Percentiles rank a stretch among this genome's conserved stretches.
Evolutionary conservation across 2,888 invertebrate species (phyloP).

Genomic region (Caenorhabditis sp.): DNA sequence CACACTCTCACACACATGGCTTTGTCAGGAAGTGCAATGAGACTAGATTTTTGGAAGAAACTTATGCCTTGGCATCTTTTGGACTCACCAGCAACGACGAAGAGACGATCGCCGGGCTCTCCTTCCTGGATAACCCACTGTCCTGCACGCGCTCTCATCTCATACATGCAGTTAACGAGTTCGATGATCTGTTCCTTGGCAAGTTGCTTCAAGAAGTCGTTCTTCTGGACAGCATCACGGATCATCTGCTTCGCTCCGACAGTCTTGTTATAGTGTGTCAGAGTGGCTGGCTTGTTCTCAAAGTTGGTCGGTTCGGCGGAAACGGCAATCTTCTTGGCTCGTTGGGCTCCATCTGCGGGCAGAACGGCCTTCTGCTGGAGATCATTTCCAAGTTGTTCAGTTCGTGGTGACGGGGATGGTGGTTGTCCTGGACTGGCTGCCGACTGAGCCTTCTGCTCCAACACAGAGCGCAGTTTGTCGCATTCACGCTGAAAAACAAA

Average conservation of each 20-base stretch:
- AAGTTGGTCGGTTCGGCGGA: slow-evolving; percentile 84
- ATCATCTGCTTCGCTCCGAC: slow-evolving; percentile 85
- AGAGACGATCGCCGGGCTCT: slow-evolving; percentile 89
- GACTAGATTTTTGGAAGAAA: too few relatives aligned
- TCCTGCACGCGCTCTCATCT: slow-evolving; percentile 84
- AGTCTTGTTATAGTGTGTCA: slow-evolving; percentile 81
- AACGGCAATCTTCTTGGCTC: slow-evolving; percentile 85
- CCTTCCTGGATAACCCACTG: slow-evolving; percentile 85
- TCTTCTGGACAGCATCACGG: slow-evolving; percentile 85
- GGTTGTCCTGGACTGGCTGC: slow-evolving; percentile 74
- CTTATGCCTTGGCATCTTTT: not conserved
- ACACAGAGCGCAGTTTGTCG: slow-evolving; percentile 85
- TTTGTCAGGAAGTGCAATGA: too few relatives aligned
- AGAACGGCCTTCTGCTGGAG: slow-evolving; percentile 76
- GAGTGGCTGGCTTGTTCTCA: slow-evolving; percentile 78
- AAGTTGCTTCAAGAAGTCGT: slow-evolving; percentile 85
- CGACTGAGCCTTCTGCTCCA: slow-evolving; percentile 84
- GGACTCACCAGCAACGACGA: slow-evolving; percentile 79
- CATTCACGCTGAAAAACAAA: slow-evolving; percentile 81
- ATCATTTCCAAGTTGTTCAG: slow-evolving; percentile 83
- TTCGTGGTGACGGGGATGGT: slow-evolving; percentile 67
- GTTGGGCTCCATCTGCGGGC: slow-evolving; percentile 59
- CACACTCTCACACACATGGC: too few relatives aligned
- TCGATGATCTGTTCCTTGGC: slow-evolving; percentile 85
- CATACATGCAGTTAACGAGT: slow-evolving; percentile 86